phyloP scores from a whole-genome alignment of 2,797 vertebrate genomes.

The Melanotaenia nigrans region DNA sequence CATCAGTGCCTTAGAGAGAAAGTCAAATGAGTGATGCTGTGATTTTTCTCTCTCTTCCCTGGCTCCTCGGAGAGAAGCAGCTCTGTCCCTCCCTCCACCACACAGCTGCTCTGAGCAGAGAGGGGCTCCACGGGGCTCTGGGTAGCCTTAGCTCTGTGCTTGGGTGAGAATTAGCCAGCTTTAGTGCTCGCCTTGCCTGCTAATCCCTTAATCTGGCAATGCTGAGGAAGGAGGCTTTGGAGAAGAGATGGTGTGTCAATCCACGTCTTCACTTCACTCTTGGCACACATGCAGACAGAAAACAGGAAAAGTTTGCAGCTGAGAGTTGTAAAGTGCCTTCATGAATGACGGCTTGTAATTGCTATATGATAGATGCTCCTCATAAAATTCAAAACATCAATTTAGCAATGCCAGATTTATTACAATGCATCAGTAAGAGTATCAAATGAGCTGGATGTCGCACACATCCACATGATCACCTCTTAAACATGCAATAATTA shows the following conservation, averaged over 20 bases:
- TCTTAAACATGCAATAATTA: background rate
- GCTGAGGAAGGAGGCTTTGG: conserved; percentile 71
- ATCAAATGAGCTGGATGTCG: background rate
- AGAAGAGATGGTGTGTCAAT: conserved; percentile 71
- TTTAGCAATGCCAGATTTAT: background rate
- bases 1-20: conserved; percentile 8
- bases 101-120: conserved; percentile 77
- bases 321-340: conserved; percentile 36
- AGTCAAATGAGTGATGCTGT: conserved; percentile 28
- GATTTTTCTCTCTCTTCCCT: conserved; percentile 30
- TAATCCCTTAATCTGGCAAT: conserved; percentile 81
- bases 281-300: conserved; percentile 47
- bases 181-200: conserved; percentile 73
- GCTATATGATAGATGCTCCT: conserved; percentile 8
- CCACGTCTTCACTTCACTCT: conserved; percentile 71
- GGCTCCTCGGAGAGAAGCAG: conserved; percentile 32
- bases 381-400: conserved; percentile 12
- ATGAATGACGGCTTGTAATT: conserved; percentile 27
- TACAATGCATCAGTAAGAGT: background rate
- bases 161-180: conserved; percentile 81
- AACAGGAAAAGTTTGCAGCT: conserved; percentile 53
- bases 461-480: background rate
- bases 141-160: conserved; percentile 72
- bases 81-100: conserved; percentile 48
- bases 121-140: conserved; percentile 66